A percentile compares a stretch with the other conserved stretches of the same genome.
These are phyloP conservation scores for Cacatua alba DNA, from an alignment of 2,113 vertebrate species.

Conservation along the genomic window DNA sequence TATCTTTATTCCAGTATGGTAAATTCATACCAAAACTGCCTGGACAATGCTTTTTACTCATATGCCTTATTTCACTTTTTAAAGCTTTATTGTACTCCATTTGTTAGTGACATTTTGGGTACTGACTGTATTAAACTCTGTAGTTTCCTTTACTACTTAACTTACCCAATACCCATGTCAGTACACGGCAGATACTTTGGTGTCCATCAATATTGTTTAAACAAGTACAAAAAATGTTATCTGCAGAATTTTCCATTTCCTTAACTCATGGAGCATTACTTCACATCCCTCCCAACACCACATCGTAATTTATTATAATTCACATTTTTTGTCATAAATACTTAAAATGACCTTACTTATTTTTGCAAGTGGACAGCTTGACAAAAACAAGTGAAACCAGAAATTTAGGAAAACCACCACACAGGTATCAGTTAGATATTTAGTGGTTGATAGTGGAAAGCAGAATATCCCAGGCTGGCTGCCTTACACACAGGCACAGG, in stretches of 20 bases:
- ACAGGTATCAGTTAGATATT: not conserved
- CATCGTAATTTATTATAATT: accelerated
- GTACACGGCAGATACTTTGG: not conserved
- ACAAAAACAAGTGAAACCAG: not conserved
- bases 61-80: not conserved
- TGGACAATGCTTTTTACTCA: not conserved
- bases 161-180: not conserved
- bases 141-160: not conserved
- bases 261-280: not conserved
- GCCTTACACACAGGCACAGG: not conserved
- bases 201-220: not conserved
- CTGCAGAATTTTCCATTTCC: not conserved
- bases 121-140: not conserved
- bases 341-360: not conserved
- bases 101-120: not conserved
- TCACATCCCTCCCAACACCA: not conserved
- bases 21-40: not conserved
- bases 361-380: not conserved
- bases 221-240: not conserved
- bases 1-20: not conserved
- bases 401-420: not conserved
- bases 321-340: not conserved
- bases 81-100: not conserved
- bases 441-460: not conserved
- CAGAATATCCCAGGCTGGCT: not conserved